phyloP scores from a whole-genome alignment of 1,140 invertebrate species.

The Solenopsis invicta region DNA sequence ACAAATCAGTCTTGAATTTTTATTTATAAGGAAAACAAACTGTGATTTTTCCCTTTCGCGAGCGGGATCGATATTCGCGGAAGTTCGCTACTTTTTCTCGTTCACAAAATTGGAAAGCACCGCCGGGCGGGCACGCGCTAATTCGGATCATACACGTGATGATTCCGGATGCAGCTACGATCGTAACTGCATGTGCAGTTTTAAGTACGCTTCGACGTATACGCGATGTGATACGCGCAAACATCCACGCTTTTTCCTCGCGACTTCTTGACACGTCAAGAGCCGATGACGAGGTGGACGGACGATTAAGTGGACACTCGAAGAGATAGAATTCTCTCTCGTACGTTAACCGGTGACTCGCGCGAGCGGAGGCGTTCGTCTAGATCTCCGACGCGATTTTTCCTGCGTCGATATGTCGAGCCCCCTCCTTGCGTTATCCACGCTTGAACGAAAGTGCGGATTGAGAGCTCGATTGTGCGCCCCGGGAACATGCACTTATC shows the following conservation, averaged over 20 bases:
- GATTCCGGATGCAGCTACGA: background rate
- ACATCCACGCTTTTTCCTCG: background rate
- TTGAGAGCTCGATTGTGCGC: slow-evolving; percentile 55
- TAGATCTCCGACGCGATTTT: slow-evolving; percentile 37
- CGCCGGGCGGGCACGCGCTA: background rate
- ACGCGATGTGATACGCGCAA: background rate
- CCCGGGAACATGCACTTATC: background rate
- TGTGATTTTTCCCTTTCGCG: background rate
- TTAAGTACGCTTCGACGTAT: background rate
- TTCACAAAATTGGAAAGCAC: background rate
- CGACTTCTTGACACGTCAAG: background rate
- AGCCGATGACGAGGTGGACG: background rate
- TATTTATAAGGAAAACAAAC: background rate
- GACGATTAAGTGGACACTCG: background rate
- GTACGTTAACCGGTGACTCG: slow-evolving; percentile 9
- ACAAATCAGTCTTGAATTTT: background rate
- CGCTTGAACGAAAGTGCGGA: slow-evolving; percentile 68
- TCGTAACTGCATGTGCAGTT: background rate
- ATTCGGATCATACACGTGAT: background rate
- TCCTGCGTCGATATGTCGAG: slow-evolving; percentile 37
- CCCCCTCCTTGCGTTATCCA: slow-evolving; percentile 50
- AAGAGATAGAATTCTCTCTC: slow-evolving; percentile 6
- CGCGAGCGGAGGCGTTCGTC: slow-evolving; percentile 47
- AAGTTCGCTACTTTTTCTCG: background rate
- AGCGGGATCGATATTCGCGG: background rate